Evolutionary conservation across 1,140 invertebrate species (phyloP), one percentile per base, ranked within the genome.

Genomic region (Lepidurus apus): DNA sequence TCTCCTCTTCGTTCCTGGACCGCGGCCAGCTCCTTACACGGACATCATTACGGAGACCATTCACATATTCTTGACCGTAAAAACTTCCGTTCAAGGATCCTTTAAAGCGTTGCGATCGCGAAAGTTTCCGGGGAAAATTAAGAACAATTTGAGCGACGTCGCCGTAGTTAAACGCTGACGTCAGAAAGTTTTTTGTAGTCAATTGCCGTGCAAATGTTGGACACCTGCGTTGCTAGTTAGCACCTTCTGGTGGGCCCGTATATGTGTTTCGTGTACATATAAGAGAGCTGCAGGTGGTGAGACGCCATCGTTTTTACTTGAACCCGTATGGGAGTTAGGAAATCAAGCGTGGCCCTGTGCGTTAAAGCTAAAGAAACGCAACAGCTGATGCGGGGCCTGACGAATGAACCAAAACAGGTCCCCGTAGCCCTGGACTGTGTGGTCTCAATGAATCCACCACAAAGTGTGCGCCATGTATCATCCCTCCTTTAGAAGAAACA

Each of bases 331-430:
- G 21, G 21, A 65, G 34, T 34, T 34, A 34, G 34, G 53, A 65
- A 65, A 13, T n/a, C 21, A 13, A 65, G 53, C 53, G 7, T 21
- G 53, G 17, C 21, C 21, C 53, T 65, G 9, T 65, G 53, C n/a
- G n/a, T 65, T 21, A 65, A 65, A 5, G 53, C 13, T 21, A 65
- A 17, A 65, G 53, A 65, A 34, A 34, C 34, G 53, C 53, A 65
- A 65, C 53, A 65, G 53, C 53, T 65, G 53, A 65, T 65, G 53
- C 53, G 53, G 53, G 21, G 53, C 53, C 53, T 65, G 53, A 65
- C 53, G 53, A 21, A 65, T 65, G 53, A 65, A 65, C n/a, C 53
- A 21, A 65, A 65, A 65, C 53, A 65, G 53, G 53, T 65, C 53
- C 21, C 53, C 17, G 53, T 8, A 65, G 21, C 53, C 53, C 17